A percentile compares a stretch with the other conserved stretches of the same genome.
Evolutionary conservation across 2,888 invertebrate genomes (phyloP).

Genomic region (Latrodectus elegans): DNA sequence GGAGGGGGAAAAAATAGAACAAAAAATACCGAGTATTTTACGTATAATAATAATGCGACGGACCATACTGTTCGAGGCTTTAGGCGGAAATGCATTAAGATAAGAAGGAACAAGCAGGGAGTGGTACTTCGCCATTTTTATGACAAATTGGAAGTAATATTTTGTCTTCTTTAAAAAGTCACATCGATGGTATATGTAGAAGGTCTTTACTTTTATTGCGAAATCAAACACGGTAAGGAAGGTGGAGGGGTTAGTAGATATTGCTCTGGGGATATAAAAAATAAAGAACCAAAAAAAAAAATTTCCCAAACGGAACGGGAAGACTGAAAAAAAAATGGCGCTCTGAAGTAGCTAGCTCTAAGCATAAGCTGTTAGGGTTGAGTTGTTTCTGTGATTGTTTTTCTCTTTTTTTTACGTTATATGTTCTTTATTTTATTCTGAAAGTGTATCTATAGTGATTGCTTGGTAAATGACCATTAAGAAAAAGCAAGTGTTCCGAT

Average conservation of each 20-base stretch:
- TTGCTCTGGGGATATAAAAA: neutral
- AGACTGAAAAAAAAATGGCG: constrained; percentile 6
- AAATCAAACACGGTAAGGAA: constrained; percentile 43
- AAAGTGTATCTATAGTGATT: constrained; percentile 23
- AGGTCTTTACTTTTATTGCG: constrained; percentile 60
- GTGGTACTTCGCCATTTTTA: constrained; percentile 47
- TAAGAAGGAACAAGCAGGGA: constrained; percentile 9
- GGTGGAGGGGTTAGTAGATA: neutral
- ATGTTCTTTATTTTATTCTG: constrained; percentile 1
- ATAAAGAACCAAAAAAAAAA: neutral
- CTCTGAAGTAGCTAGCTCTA: neutral
- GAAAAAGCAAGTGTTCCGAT: neutral
- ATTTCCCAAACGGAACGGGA: neutral
- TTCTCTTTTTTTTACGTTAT: constrained; percentile 4
- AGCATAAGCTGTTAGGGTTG: constrained; percentile 12
- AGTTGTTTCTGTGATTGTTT: constrained; percentile 39
- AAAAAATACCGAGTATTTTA: constrained; percentile 32
- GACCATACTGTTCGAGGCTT: constrained; percentile 28
- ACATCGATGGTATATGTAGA: constrained; percentile 25
- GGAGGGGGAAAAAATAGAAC: neutral
- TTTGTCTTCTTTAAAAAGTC: constrained; percentile 48
- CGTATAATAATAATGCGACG: constrained; percentile 51
- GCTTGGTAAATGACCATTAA: constrained; percentile 48
- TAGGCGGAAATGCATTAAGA: constrained; percentile 45
- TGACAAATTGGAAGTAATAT: constrained; percentile 63